A percentile compares a stretch with the other conserved stretches of the same genome.
Evolutionary conservation across 2,888 invertebrate genomes (phyloP).

Genomic region (Metellina segmentata): DNA sequence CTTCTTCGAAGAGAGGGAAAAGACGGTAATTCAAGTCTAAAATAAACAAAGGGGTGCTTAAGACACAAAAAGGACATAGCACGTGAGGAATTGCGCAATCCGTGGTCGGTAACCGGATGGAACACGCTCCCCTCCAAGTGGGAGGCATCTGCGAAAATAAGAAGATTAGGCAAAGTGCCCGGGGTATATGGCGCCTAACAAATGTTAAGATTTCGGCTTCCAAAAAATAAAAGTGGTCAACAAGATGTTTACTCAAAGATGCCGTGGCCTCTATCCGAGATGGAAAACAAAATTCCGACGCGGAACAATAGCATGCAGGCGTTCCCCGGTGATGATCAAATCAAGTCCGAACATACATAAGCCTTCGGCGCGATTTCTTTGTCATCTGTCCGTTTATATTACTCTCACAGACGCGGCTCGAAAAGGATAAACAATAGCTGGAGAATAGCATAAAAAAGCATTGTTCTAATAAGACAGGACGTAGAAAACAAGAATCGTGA

Average conservation of each 20-base stretch:
- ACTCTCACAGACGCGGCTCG: no score
- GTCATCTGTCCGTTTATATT: not conserved
- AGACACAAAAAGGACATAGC: not conserved
- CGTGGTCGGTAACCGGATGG: constrained; percentile 35
- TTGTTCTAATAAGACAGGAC: no score
- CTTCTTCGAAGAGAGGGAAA: not conserved
- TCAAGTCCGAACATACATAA: not conserved
- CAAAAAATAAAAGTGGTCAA: constrained; percentile 34
- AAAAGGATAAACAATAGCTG: no score
- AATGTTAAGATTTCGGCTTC: constrained; percentile 17
- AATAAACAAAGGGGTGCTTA: constrained; percentile 33
- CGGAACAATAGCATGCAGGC: constrained; percentile 19
- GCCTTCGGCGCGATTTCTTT: not conserved
- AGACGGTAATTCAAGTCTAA: constrained; percentile 6
- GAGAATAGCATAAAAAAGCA: no score
- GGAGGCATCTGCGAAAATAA: not conserved
- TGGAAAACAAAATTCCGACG: not conserved
- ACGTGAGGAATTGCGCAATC: constrained; percentile 6
- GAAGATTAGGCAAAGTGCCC: constrained; percentile 26
- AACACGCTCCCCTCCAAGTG: not conserved
- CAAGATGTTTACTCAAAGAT: constrained; percentile 38
- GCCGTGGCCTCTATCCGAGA: constrained; percentile 1
- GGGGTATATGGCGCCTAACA: constrained; percentile 7
- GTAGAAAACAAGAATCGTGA: no score
- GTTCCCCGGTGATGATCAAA: not conserved